Evolutionary conservation across 2,797 vertebrate species (phyloP).

Genomic region (Valencia hispanica): DNA sequence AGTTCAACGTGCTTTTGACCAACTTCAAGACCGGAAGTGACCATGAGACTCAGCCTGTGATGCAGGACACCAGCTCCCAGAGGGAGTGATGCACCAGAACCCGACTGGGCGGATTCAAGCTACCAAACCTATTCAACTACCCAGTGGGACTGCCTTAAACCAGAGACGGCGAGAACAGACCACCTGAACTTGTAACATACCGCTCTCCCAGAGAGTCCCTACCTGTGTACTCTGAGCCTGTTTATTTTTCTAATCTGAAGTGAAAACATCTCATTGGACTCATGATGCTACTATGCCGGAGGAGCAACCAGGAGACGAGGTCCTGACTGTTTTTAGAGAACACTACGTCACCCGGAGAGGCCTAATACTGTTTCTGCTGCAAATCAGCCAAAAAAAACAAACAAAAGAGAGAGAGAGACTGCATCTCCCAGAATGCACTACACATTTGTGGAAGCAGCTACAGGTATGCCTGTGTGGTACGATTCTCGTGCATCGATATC

Average conservation of each 20-base stretch:
- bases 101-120: neutral
- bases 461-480: constrained; percentile 70
- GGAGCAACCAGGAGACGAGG: constrained; percentile 58
- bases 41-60: constrained; percentile 36
- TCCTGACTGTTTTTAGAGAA: constrained; percentile 59
- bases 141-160: constrained; percentile 75
- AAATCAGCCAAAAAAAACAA: constrained; percentile 79
- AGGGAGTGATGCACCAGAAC: constrained; percentile 45
- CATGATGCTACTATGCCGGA: constrained; percentile 59
- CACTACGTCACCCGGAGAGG: constrained; percentile 79
- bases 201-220: constrained; percentile 35
- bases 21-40: constrained; percentile 75
- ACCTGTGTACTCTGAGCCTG: constrained; percentile 55
- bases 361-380: constrained; percentile 84
- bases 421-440: constrained; percentile 78
- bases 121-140: constrained; percentile 13
- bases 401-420: constrained; percentile 58
- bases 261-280: constrained; percentile 48
- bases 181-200: constrained; percentile 45
- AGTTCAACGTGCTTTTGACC: constrained; percentile 86
- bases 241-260: constrained; percentile 76
- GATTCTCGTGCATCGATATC: constrained; percentile 62
- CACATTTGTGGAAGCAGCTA: constrained; percentile 55
- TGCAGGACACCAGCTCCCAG: constrained; percentile 40
- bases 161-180: constrained; percentile 50